phyloP scores from a whole-genome alignment of 2,113 vertebrate species.

The Menidia beryllina region DNA sequence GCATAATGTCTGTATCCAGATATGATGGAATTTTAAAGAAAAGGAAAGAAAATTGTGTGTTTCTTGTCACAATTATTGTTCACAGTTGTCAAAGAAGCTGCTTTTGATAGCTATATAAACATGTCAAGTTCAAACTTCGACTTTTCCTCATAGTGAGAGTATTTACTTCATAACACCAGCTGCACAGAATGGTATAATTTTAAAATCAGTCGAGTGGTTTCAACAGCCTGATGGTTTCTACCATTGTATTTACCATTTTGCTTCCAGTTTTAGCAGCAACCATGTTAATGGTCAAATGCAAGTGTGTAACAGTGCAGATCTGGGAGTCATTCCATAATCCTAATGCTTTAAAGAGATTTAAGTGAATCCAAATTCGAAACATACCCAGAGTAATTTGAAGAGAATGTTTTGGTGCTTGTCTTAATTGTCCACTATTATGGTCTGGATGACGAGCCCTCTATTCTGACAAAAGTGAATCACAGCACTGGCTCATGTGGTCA shows the following conservation, averaged over 20 bases:
- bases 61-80: no score
- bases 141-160: not conserved
- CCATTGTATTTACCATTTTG: conserved; percentile 4
- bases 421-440: conserved; percentile 23
- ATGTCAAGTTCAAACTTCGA: no score
- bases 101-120: no score
- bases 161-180: not conserved
- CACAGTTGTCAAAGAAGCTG: no score
- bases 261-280: conserved; percentile 39
- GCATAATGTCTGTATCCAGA: not conserved
- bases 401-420: not conserved
- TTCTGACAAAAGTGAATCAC: conserved; percentile 16
- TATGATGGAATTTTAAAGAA: not conserved
- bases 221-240: conserved; percentile 7
- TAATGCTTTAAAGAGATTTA: conserved; percentile 28
- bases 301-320: conserved; percentile 26
- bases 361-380: conserved; percentile 32
- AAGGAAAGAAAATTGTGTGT: not conserved
- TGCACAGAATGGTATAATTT: conserved; percentile 1
- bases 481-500: conserved; percentile 4
- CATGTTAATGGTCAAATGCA: conserved; percentile 6
- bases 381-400: conserved; percentile 34
- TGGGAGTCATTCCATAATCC: conserved; percentile 45
- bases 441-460: conserved; percentile 12
- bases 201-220: conserved; percentile 13